Conservation (phyloP, 2,113 vertebrate genomes). For the Daboia siamensis region DNA sequence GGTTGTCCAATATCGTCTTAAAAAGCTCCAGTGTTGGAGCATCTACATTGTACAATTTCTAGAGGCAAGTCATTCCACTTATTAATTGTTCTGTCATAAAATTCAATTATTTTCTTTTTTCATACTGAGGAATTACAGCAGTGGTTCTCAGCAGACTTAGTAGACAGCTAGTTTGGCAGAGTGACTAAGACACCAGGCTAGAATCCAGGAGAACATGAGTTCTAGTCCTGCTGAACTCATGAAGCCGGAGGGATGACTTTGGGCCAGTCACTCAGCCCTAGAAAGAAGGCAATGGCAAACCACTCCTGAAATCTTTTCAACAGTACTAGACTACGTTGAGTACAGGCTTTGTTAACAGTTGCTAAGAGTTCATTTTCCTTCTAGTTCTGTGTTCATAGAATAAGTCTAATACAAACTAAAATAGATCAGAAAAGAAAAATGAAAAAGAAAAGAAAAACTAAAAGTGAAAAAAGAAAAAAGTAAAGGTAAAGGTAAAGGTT, state of each 20-base stretch:
- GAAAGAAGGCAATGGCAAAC: background rate
- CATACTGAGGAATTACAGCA: background rate
- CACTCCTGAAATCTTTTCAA: background rate
- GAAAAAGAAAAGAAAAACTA: background rate
- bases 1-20: too few species aligned
- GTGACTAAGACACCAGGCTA: background rate
- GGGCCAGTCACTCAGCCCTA: background rate
- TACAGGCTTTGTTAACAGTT: too few species aligned
- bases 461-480: background rate
- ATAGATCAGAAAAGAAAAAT: background rate
- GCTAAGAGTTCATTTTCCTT: background rate
- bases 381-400: background rate
- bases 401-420: background rate
- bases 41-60: too few species aligned
- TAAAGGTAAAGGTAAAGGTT: too few species aligned
- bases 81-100: too few species aligned
- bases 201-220: background rate
- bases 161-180: background rate
- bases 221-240: background rate
- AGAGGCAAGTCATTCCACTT: too few species aligned
- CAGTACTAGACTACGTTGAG: background rate
- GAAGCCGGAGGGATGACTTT: background rate
- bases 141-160: background rate
- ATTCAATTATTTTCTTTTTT: background rate
- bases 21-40: too few species aligned